Conservation (phyloP, 2,113 vertebrate species). For the Mus spicilegus region DNA sequence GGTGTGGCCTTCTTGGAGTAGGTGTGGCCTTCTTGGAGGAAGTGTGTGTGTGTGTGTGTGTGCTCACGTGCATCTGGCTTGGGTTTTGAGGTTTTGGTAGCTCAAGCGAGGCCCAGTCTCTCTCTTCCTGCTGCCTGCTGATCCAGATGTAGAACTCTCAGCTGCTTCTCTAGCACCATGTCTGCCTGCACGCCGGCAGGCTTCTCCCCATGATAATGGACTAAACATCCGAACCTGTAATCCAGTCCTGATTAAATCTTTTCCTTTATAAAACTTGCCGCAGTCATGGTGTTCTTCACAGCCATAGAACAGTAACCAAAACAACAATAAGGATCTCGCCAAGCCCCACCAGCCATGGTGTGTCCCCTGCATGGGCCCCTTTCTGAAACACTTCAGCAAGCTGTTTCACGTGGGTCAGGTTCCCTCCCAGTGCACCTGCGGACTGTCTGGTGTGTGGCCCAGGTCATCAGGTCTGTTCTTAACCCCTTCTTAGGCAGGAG, state of each 20-base stretch:
- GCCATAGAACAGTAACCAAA: neutral
- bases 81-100: neutral
- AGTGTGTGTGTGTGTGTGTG: neutral
- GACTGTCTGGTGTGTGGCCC: neutral
- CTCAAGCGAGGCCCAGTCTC: neutral
- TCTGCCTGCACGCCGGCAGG: neutral
- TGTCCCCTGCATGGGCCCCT: neutral
- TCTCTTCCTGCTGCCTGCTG: neutral
- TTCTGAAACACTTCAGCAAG: neutral
- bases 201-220: neutral
- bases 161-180: neutral
- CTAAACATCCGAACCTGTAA: neutral
- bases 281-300: neutral
- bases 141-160: neutral
- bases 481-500: neutral
- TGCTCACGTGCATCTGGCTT: too few relatives aligned
- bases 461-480: neutral
- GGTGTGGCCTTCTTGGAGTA: neutral
- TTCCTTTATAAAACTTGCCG: neutral
- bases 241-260: too few relatives aligned
- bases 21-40: neutral
- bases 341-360: neutral
- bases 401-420: neutral
- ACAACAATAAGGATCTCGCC: neutral
- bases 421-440: neutral